These are phyloP conservation scores for Mesocricetus auratus DNA, from an alignment of 2,113 vertebrate species.

Conservation along the genomic window DNA sequence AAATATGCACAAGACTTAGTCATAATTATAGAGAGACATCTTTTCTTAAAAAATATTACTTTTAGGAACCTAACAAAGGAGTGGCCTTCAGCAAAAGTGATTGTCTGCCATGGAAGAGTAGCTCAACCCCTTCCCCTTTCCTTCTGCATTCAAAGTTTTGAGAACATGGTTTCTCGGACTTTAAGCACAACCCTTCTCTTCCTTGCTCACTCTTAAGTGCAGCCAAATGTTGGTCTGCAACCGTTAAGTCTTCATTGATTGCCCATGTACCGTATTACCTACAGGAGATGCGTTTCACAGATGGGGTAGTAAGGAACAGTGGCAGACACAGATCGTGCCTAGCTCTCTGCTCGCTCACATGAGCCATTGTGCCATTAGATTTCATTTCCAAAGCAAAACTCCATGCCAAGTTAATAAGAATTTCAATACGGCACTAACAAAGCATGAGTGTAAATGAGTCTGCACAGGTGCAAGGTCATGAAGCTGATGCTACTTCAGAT, in stretches of 20 bases:
- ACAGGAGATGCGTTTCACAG: background rate
- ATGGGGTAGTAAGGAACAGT: background rate
- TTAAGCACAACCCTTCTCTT: no score
- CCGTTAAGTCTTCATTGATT: background rate
- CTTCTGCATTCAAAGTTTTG: background rate
- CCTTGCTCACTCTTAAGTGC: no score
- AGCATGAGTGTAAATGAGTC: background rate
- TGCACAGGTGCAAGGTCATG: background rate
- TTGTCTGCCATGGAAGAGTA: no score
- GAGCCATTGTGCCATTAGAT: background rate
- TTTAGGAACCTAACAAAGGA: background rate
- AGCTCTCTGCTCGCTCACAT: background rate
- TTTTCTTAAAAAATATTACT: background rate
- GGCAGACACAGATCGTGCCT: background rate
- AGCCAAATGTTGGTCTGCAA: no score
- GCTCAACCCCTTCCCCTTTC: no score
- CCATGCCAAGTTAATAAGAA: background rate
- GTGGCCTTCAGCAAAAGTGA: background rate
- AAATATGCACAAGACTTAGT: background rate
- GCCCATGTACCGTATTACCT: no score
- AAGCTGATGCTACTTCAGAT: background rate
- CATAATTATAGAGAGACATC: background rate
- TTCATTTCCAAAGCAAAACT: constrained; percentile 9
- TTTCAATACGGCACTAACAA: background rate
- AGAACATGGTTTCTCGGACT: background rate